phyloP scores from a whole-genome alignment of 2,797 vertebrate species.

The Acropternis orthonyx region DNA sequence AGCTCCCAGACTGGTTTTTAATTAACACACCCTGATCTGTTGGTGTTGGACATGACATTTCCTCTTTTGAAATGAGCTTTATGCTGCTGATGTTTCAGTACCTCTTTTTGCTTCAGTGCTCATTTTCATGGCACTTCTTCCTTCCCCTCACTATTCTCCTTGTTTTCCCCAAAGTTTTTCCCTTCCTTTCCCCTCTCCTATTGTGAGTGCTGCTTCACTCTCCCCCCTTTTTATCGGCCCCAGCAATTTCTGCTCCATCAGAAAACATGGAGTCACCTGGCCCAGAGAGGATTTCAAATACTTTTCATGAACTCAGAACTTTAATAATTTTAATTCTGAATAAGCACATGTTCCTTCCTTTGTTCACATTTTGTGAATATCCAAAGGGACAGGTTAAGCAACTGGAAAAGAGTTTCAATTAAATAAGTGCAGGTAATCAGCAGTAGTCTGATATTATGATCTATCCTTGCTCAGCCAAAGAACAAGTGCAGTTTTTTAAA shows the following conservation, averaged over 20 bases:
- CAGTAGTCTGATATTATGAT: background rate
- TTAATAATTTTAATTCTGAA: background rate
- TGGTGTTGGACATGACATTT: background rate
- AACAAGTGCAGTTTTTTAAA: background rate
- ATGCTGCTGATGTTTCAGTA: background rate
- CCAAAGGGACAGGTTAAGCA: background rate
- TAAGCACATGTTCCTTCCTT: background rate
- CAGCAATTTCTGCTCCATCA: background rate
- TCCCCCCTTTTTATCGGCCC: background rate
- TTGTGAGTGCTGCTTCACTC: background rate
- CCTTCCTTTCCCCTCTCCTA: background rate
- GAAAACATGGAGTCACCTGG: background rate
- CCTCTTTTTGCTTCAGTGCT: background rate
- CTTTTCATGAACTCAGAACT: background rate
- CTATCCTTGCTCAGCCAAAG: background rate
- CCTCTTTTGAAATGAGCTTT: background rate
- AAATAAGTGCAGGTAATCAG: background rate
- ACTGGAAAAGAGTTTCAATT: background rate
- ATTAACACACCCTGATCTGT: background rate
- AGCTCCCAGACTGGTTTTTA: background rate
- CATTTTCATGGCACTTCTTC: background rate
- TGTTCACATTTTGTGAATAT: background rate
- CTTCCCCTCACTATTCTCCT: background rate
- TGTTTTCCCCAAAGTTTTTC: background rate
- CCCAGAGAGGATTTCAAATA: background rate